Evolutionary conservation across 2,888 invertebrate genomes (phyloP).

Genomic region (Onthophagus sagittarius): DNA sequence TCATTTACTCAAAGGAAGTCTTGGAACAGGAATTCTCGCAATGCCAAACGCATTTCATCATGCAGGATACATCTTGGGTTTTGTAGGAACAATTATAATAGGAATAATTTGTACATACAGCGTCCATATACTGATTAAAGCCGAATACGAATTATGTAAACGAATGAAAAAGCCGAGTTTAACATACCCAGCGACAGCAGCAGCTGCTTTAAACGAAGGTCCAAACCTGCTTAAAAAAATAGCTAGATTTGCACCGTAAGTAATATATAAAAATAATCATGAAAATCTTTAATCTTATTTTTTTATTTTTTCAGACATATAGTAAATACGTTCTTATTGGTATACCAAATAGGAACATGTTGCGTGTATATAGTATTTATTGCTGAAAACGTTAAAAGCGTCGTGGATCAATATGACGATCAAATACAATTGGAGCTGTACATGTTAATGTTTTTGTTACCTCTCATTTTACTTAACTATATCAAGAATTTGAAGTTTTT

Average conservation of each 20-base stretch:
- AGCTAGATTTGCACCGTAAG: constrained; percentile 64
- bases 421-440: constrained; percentile 58
- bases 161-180: constrained; percentile 55
- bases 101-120: constrained; percentile 91
- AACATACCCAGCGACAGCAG: constrained; percentile 78
- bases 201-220: constrained; percentile 73
- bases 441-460: constrained; percentile 70
- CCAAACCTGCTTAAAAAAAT: constrained; percentile 62
- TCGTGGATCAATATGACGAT: constrained; percentile 55
- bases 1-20: constrained; percentile 82
- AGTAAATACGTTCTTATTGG: constrained; percentile 69
- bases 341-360: constrained; percentile 94
- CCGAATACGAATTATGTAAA: constrained; percentile 62
- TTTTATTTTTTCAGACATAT: constrained; percentile 57
- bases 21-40: constrained; percentile 89
- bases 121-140: constrained; percentile 80
- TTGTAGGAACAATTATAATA: constrained; percentile 75
- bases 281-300: constrained; percentile 12
- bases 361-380: constrained; percentile 96
- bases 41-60: constrained; percentile 85
- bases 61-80: constrained; percentile 77
- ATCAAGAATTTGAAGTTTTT: constrained; percentile 73
- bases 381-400: constrained; percentile 74
- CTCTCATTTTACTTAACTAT: constrained; percentile 67
- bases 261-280: background rate